Evolutionary conservation across 1,140 invertebrate genomes (phyloP), one percentile per base, ranked within the genome.

Genomic region (Drepana arcuata): DNA sequence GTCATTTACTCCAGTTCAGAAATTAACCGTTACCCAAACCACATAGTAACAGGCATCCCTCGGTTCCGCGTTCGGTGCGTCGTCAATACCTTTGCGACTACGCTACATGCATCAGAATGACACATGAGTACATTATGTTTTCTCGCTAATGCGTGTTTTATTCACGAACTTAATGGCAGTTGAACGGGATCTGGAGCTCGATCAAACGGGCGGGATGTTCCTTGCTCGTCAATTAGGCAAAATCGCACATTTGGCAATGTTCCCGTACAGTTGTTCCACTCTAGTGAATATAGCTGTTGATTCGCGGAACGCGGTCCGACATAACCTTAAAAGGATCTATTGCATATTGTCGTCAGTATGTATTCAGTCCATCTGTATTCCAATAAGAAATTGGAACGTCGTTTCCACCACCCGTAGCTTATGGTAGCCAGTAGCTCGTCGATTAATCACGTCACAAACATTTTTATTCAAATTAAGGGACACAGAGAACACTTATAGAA

Each of bases 191-290:
- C 64, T 66, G 67, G 53, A 63, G 63, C 46, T 45, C 41, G 66
- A 67, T 70, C 59, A 73, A 67, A 68, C 48, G 37, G 31, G 23
- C 62, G 60, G 63, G 48, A 58, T 65, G 65, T 63, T 63, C 48
- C 49, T 36, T 51, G 62, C 52, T 63, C 66, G 60, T 74, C 70
- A 70, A 78, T 74, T 78, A 72, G 58, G 60, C 61, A 63, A 71
- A 78, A 67, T 62, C 68, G 48, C 47, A 61, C 63, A 66, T 72
- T 74, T 74, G 73, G 70, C 73, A 72, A 30, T 18, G 46, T 56
- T 70, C 70, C 70, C 64, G 58, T 47, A 43, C 72, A 68, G 51
- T 65, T 70, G 67, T 64, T 64, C 50, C 45, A 42, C 48, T 56
- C 51, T 39, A 29, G 42, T 52, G 54, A 34, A 45, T 56, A 57